Evolutionary conservation across 2,113 vertebrate species (phyloP).

Genomic region (Dascyllus trimaculatus): DNA sequence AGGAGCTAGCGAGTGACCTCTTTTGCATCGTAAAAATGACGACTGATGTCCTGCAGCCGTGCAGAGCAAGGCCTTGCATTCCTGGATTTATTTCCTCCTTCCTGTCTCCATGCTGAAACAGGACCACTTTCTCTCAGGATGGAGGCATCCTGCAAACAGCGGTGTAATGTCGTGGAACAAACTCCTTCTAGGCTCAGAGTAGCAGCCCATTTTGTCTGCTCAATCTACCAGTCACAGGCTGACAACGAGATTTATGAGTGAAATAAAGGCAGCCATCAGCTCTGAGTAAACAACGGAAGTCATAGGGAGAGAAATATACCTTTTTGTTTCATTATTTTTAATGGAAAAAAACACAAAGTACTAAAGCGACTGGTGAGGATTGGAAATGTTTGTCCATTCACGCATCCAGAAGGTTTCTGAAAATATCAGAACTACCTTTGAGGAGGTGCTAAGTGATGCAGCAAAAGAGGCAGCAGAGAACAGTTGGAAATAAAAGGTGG

Average conservation of each 20-base stretch:
- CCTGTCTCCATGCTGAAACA: conserved; percentile 22
- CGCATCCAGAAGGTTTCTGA: conserved; percentile 3
- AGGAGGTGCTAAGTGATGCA: conserved; percentile 35
- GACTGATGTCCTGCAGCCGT: conserved; percentile 13
- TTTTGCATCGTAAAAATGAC: conserved; percentile 25
- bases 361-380: conserved; percentile 18
- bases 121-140: conserved; percentile 56
- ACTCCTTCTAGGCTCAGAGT: conserved; percentile 71
- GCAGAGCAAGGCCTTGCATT: conserved; percentile 1
- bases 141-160: conserved; percentile 65
- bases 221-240: conserved; percentile 72
- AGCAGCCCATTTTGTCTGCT: conserved; percentile 72
- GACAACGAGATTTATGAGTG: conserved; percentile 77
- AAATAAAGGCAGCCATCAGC: conserved; percentile 70
- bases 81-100: conserved; percentile 36
- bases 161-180: conserved; percentile 83
- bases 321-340: conserved; percentile 52
- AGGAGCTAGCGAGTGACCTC: conserved; percentile 13
- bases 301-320: conserved; percentile 52
- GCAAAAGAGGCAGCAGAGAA: conserved; percentile 38
- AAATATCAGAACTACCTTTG: conserved; percentile 25
- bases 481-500: conserved; percentile 49
- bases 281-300: conserved; percentile 69
- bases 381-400: conserved; percentile 1
- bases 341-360: conserved; percentile 1